A percentile compares a stretch with the other conserved stretches of the same genome.
Conservation (phyloP, 1,140 invertebrate genomes). For the Caerostris darwini region DNA sequence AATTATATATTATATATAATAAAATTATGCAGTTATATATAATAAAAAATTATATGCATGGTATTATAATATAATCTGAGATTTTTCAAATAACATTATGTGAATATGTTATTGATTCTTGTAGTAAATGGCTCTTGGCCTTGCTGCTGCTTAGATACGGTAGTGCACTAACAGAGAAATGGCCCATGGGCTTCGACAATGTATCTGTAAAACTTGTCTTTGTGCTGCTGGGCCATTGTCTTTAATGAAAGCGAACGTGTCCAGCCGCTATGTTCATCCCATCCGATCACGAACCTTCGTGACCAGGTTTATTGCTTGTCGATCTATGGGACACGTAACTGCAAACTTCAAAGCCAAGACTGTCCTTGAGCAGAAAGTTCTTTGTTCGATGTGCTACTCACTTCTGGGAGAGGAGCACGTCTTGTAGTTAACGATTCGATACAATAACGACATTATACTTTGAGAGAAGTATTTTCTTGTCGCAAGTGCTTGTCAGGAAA, state of each 20-base stretch:
- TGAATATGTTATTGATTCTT: not conserved
- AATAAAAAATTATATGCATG: too few relatives aligned
- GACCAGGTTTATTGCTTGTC: constrained; percentile 60
- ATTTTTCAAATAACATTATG: too few relatives aligned
- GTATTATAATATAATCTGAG: too few relatives aligned
- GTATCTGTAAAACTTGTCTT: constrained; percentile 26
- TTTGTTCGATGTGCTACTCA: constrained; percentile 39
- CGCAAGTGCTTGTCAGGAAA: not conserved
- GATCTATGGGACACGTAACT: constrained; percentile 20
- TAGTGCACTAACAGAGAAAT: not conserved
- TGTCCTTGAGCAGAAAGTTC: constrained; percentile 52
- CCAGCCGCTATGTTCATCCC: constrained; percentile 10
- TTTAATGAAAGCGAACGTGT: constrained; percentile 51
- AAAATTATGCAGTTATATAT: too few relatives aligned
- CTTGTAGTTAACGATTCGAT: not conserved
- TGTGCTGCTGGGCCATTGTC: constrained; percentile 7
- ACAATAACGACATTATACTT: constrained; percentile 8
- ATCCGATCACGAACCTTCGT: constrained; percentile 51
- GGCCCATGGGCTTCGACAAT: not conserved
- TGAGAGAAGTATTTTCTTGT: not conserved
- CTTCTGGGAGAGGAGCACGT: not conserved
- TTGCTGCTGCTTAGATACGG: not conserved
- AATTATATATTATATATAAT: too few relatives aligned
- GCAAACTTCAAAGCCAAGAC: not conserved
- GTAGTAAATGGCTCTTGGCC: not conserved